These are phyloP conservation scores for Lepus oiostolus DNA, from an alignment of 2,797 vertebrate species.

Conservation along the genomic window DNA sequence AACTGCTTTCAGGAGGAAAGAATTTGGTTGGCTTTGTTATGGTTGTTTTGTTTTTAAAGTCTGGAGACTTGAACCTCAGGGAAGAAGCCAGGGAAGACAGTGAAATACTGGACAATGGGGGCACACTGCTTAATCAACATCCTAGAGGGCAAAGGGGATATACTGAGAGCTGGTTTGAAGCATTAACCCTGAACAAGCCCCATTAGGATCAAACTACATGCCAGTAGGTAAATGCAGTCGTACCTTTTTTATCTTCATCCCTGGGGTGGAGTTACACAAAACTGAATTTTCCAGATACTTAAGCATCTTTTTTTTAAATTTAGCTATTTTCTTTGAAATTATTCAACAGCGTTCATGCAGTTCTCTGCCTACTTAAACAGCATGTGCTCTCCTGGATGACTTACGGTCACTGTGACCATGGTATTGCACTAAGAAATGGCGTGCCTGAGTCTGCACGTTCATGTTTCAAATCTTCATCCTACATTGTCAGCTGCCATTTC, in stretches of 20 bases:
- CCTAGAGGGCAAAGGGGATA: not conserved
- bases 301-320: not conserved
- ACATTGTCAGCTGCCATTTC: constrained; percentile 25
- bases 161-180: not conserved
- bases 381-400: constrained; percentile 5
- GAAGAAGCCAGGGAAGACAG: constrained; percentile 15
- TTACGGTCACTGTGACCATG: not conserved
- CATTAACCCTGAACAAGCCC: not conserved
- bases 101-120: not conserved
- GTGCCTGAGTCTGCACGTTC: constrained; percentile 45
- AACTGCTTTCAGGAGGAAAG: constrained; percentile 17
- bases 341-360: not conserved
- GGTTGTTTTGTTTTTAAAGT: constrained; percentile 44
- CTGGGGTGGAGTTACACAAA: not conserved
- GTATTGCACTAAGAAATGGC: constrained; percentile 16
- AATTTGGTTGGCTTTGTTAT: not conserved
- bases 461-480: constrained; percentile 58
- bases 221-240: constrained; percentile 28
- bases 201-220: constrained; percentile 9
- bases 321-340: constrained; percentile 45
- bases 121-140: not conserved
- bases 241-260: not conserved
- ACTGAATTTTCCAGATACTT: constrained; percentile 15
- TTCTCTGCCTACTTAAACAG: constrained; percentile 41
- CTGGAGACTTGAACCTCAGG: not conserved